Conservation (phyloP, 2,888 invertebrate species). For the Perithous albicinctus region DNA sequence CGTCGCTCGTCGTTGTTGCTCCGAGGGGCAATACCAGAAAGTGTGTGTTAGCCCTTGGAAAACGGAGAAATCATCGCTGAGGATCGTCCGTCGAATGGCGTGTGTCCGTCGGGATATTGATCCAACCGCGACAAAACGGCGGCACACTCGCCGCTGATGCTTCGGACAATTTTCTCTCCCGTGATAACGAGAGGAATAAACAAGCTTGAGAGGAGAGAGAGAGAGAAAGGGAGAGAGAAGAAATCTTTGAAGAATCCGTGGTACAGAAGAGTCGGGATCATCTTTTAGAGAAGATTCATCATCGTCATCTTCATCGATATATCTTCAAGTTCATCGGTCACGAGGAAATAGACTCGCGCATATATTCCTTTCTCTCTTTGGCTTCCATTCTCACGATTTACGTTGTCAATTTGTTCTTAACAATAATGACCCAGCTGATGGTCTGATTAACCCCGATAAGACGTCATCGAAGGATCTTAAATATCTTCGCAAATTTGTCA, state of each 20-base stretch:
- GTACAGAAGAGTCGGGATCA: too few species aligned
- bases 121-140: slow-evolving; percentile 61
- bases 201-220: background rate
- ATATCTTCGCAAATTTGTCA: too few species aligned
- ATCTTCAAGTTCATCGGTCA: slow-evolving; percentile 30
- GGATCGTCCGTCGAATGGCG: slow-evolving; percentile 64
- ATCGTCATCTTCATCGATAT: too few species aligned
- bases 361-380: slow-evolving; percentile 3
- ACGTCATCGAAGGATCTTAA: background rate
- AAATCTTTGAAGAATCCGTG: too few species aligned
- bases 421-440: slow-evolving; percentile 20
- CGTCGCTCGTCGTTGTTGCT: too few species aligned
- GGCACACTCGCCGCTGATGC: slow-evolving; percentile 8
- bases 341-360: slow-evolving; percentile 36
- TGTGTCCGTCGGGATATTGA: slow-evolving; percentile 70
- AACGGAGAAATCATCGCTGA: slow-evolving; percentile 38
- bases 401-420: too few species aligned
- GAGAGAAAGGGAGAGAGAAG: background rate
- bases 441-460: slow-evolving; percentile 59
- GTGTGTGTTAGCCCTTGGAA: background rate
- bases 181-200: background rate
- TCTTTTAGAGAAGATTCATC: too few species aligned
- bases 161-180: slow-evolving; percentile 7
- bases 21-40: too few species aligned
- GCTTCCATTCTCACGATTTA: background rate